Conservation (phyloP, 2,888 invertebrate genomes). For the Rosalia funebris region DNA sequence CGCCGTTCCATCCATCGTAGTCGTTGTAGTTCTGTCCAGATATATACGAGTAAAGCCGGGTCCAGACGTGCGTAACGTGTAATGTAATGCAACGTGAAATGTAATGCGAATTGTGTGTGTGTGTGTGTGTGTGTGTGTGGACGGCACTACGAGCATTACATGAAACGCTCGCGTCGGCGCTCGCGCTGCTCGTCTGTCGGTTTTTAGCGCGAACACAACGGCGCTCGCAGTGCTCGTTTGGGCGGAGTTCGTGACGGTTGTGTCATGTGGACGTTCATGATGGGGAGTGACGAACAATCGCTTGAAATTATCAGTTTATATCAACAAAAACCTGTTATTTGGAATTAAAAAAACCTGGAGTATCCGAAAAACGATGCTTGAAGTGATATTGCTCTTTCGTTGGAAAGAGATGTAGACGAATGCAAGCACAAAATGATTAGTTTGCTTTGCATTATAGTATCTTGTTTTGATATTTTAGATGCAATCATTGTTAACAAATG, state of each 20-base stretch:
- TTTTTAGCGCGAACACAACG: neutral
- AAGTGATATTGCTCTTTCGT: neutral
- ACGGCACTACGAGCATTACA: neutral
- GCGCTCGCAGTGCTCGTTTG: neutral
- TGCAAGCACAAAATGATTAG: neutral
- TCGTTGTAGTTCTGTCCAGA: too few relatives aligned
- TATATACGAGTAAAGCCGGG: too few relatives aligned
- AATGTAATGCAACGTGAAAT: neutral
- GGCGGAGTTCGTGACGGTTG: neutral
- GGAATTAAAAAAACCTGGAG: neutral
- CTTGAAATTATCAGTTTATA: neutral
- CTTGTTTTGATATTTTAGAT: neutral
- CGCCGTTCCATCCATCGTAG: too few relatives aligned
- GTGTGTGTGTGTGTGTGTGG: too few relatives aligned
- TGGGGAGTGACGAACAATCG: neutral
- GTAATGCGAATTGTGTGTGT: neutral
- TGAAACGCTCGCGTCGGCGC: neutral
- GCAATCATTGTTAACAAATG: neutral
- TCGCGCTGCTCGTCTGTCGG: neutral
- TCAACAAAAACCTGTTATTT: too few relatives aligned
- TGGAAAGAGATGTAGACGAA: neutral
- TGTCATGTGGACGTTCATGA: neutral
- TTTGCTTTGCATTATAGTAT: neutral
- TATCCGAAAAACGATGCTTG: neutral
- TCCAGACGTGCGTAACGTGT: neutral